Base-by-base conservation (phyloP, 2,888 invertebrate species). In the Orchestes rusci region DNA sequence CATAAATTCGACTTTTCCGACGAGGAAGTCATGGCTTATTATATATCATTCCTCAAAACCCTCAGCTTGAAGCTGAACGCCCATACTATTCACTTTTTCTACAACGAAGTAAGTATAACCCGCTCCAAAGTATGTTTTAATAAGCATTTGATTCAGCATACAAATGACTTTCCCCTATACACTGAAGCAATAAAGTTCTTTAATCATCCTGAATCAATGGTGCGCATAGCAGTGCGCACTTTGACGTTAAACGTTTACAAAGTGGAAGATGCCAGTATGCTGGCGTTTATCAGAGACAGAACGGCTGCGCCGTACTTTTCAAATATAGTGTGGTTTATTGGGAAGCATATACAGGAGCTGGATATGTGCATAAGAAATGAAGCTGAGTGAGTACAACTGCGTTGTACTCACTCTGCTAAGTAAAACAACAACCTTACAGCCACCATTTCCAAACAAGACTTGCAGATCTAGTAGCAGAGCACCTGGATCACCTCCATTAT, bases 21-120 rank as follows among this genome's bases (percentile, higher is more conserved):
- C 70, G 99, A 99, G 70, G 99, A 99, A 75, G 96, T 97, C 35
- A 95, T 97, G 94, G 96, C 97, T 2, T 99, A 99, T 70, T 99
- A 99, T 70, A 99, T 99, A 65, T 94, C 97, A 37, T 99, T 99
- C 69, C 72, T 99, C 55, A 99, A 99, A 72, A 99, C 97, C 0
- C 73, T 99, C 40, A 99, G 97, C 58, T 74, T 99, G 43, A 99
- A 99, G 71, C 73, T 99, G 39, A 99, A 99, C 72, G 83, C 87
- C 53, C 94, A 97, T 64, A 99, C 99, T 2, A 95, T 99, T 63
- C 97, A 99, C 70, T 99, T 99, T 72, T 99, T 99, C 72, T 99
- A 96, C 69, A 99, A 97, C 73, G 97, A 99, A 80, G 93, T 84
- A 73, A 74, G 72, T 49, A 39, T 10, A 30, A 30, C 23, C 23